Evolutionary conservation across 2,888 invertebrate genomes (phyloP), one percentile per base, ranked within the genome.

Genomic region (Gymnoscelis rufifasciata): DNA sequence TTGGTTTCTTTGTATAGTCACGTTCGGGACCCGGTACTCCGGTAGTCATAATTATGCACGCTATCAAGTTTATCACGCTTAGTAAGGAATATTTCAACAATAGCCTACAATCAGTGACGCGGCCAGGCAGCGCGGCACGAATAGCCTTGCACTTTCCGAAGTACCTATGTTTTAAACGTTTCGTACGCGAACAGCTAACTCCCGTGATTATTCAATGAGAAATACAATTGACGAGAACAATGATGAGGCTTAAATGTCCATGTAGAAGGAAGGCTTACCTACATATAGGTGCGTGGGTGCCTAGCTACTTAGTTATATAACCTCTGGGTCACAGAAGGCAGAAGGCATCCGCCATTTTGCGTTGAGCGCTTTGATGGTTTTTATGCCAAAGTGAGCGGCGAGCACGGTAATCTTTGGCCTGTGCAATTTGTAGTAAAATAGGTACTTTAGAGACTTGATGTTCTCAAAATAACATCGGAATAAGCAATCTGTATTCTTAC

Each of bases 341-440:
- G 69, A 64, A 72, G 62, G 65, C 59, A 68, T 71, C 77, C 79
- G 83, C 80, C 82, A 81, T 83, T 77, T 83, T 83, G 75, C 59
- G 78, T 80, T 71, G 72, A 75, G 62, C 66, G 67, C 64, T 69
- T 70, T 72, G 68, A 72, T 73, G 71, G 70, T 74, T 80, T 78
- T 76, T 75, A 68, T 63, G 64, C 62, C 64, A 73, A 76, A 78
- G 80, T 82, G 78, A 81, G 60, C 73, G 79, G 77, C 62, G 62
- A 54, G 56, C 59, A 64, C 56, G 54, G 56, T 55, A 62, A 67
- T 64, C 62, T 61, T 69, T 70, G 66, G 64, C 49, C 58, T 59
- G 54, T 55, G 56, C 54, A 56, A 68, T 67, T 68, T 66, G 55
- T 56, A 57, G 48, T 59, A 57, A 64, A 59, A 62, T 62, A 2